Evolutionary conservation across 2,797 vertebrate genomes (phyloP), one percentile per base, ranked within the genome.

Genomic region (Dendrocincla fuliginosa): DNA sequence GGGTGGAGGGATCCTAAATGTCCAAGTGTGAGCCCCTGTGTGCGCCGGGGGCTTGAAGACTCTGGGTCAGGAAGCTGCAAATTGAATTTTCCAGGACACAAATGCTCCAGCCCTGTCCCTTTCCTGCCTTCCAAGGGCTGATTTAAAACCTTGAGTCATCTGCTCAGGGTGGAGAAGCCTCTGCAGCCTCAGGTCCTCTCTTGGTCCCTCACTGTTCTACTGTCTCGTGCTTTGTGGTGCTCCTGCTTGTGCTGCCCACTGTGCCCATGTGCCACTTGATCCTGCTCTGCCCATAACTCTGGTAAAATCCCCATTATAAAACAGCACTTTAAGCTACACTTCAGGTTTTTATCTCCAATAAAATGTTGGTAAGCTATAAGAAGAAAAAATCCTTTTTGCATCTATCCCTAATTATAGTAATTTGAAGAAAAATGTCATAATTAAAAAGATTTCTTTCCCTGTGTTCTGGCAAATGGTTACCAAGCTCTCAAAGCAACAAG

Each of bases 61-160:
- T 5, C 32, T 28, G 10, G 33, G 82, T 44, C 41, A 41, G 52
- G 49, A 77, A 69, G 53, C 46, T 71, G 64, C 61, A 52, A 35
- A n/a, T 5, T 30, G 17, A 16, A 13, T n/a, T 88, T 82, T 52
- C 35, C 63, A 59, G 77, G 63, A 41, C 0, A 1, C 14, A n/a
- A 20, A 35, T 35, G 75, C 37, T 47, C 27, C 39, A 24, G 6
- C 33, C 49, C 27, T 9, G 20, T 50, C 42, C 50, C 35, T 86
- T 71, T 68, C 16, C 30, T 78, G 2, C 63, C 50, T 93, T 55
- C 57, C 35, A 65, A 85, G 37, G 60, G 64, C 68, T 83, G 16
- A 81, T 78, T 95, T 81, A 65, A 81, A 92, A 44, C 25, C n/a
- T 77, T 90, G 93, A 94, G 49, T 95, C 83, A 78, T 44, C 33